Evolutionary conservation across 2,888 invertebrate genomes (phyloP).

Genomic region (Phyto melanocephala): DNA sequence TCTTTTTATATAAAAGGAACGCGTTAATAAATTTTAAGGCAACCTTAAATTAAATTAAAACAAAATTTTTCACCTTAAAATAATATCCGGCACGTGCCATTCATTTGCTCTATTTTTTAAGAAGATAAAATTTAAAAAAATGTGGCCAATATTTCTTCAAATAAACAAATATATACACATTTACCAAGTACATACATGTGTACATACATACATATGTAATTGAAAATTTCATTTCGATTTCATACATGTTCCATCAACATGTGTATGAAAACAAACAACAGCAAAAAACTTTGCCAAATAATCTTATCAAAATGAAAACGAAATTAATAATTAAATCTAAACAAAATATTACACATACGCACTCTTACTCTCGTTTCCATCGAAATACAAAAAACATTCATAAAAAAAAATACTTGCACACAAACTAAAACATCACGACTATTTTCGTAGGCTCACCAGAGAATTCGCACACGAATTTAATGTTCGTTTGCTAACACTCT

Average conservation of each 20-base stretch:
- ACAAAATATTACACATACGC: constrained; percentile 22
- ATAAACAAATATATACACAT: no score
- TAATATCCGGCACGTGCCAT: background rate
- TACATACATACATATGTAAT: no score
- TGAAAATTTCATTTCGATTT: background rate
- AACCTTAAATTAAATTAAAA: no score
- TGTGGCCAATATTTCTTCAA: no score
- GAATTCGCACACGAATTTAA: background rate
- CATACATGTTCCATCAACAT: background rate
- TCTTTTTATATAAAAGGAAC: no score
- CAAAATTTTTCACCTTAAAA: background rate
- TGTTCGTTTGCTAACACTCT: background rate
- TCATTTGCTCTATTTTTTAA: no score
- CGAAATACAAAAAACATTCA: background rate
- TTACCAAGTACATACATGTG: no score
- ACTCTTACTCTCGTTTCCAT: constrained; percentile 40
- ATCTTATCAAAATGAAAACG: constrained; percentile 23
- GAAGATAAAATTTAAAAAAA: no score
- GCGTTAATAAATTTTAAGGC: no score
- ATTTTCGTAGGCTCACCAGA: background rate
- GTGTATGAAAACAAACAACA: background rate
- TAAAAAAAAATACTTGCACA: background rate
- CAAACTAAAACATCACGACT: background rate
- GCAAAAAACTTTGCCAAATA: background rate
- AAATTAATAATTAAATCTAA: constrained; percentile 32